These are phyloP conservation scores for Cheilosia urbana DNA, from an alignment of 2,888 invertebrate genomes.

Conservation along the genomic window DNA sequence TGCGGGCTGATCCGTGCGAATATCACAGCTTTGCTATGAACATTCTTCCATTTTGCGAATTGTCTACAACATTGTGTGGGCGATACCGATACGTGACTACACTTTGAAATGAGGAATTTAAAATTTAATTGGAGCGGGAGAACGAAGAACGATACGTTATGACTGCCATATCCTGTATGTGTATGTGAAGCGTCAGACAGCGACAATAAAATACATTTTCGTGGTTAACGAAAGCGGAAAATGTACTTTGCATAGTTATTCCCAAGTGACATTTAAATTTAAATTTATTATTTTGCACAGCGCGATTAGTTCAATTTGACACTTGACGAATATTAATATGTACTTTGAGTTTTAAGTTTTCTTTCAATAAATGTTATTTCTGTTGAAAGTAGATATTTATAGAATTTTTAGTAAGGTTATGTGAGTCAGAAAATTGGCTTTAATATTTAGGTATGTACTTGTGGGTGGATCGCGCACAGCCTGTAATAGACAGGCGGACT, in stretches of 20 bases:
- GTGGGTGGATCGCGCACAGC: no score
- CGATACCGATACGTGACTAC: slow-evolving; percentile 34
- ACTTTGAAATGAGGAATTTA: slow-evolving; percentile 32
- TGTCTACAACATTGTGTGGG: slow-evolving; percentile 12
- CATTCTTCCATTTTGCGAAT: slow-evolving; percentile 30
- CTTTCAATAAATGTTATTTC: neutral
- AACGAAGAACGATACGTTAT: no score
- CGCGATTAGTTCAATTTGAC: slow-evolving; percentile 15
- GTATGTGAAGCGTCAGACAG: slow-evolving; percentile 17
- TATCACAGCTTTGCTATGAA: neutral
- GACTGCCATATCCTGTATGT: neutral
- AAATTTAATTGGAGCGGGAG: slow-evolving; percentile 19
- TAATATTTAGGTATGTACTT: no score
- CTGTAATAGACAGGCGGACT: no score
- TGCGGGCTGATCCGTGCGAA: slow-evolving; percentile 6
- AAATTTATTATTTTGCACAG: no score
- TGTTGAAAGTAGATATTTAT: neutral
- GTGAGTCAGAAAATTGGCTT: no score
- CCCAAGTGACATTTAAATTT: slow-evolving; percentile 14
- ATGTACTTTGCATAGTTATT: slow-evolving; percentile 41
- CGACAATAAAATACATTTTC: slow-evolving; percentile 51
- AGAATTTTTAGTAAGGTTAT: neutral
- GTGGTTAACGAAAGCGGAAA: slow-evolving; percentile 56
- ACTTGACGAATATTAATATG: neutral
- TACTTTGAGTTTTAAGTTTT: no score